Evolutionary conservation across 2,797 vertebrate genomes (phyloP), one percentile per base, ranked within the genome.

Genomic region (Ispidina picta): DNA sequence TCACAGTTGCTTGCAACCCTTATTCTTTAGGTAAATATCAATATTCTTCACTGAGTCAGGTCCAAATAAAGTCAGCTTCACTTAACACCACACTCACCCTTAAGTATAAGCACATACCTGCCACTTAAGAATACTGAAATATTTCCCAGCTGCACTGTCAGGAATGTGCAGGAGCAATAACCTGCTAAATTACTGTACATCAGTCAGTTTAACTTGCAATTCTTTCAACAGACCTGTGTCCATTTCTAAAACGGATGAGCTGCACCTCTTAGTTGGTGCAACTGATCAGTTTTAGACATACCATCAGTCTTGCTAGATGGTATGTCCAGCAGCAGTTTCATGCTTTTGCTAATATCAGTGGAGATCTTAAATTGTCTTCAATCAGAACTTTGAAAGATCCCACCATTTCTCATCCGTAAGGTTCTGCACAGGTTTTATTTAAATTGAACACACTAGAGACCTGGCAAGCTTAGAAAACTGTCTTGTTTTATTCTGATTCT

Each of bases 291-390:
- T 39, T 39, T 39, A 39, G 37, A 39, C 37, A 39, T 39, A 39
- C 37, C 37, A 39, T 39, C 37, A 39, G 33, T 25, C 76, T 81
- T 63, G 18, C 28, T 78, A 37, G 56, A 55, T 70, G 70, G 39
- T 48, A 3, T 17, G 22, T 75, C 73, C 85, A 91, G 63, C 54
- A 85, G 31, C 51, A 46, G 33, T 43, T 79, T 48, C 49, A 13
- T n/a, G 48, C 29, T 75, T 52, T 35, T 56, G 44, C 55, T 73
- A 66, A 16, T 16, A 73, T 20, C 44, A 71, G 19, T 51, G 26
- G n/a, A 85, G 63, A 48, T 73, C 72, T 86, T 9, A 72, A 86
- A 92, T 84, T 70, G 46, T n/a, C 66, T 88, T 92, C 82, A 86
- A 62, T 55, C 78, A 54, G 63, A 59, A 52, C 49, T 92, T 73